phyloP scores from a whole-genome alignment of 2,888 invertebrate species.

The Ophion slaviceki region DNA sequence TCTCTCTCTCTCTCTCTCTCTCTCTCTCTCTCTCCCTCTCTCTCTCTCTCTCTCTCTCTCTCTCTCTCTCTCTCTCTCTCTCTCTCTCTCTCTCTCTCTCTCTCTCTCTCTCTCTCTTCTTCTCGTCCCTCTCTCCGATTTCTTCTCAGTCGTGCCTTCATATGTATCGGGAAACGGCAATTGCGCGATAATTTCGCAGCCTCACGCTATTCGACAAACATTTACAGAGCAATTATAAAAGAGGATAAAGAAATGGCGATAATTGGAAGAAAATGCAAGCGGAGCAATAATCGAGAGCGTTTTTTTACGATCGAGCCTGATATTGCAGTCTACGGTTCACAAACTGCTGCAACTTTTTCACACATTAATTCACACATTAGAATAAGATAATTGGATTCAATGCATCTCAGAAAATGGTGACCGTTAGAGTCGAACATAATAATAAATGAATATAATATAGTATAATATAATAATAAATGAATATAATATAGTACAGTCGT shows the following conservation, averaged over 20 bases:
- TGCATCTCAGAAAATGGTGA: background rate
- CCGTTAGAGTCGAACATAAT: background rate
- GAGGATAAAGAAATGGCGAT: slow-evolving; percentile 40
- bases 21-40: slow-evolving; percentile 3
- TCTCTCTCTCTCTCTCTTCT: slow-evolving; percentile 26
- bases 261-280: slow-evolving; percentile 53
- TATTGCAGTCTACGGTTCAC: background rate
- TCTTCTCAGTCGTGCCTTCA: background rate
- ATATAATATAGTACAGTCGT: background rate
- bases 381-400: background rate
- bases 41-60: background rate
- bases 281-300: slow-evolving; percentile 56
- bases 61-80: background rate
- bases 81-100: background rate
- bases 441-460: background rate
- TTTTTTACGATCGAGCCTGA: slow-evolving; percentile 19
- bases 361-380: background rate
- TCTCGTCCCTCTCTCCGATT: slow-evolving; percentile 11
- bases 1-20: background rate
- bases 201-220: slow-evolving; percentile 50
- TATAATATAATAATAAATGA: background rate
- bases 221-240: slow-evolving; percentile 53
- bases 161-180: slow-evolving; percentile 47
- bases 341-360: background rate
- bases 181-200: slow-evolving; percentile 41